phyloP scores from a whole-genome alignment of 2,797 vertebrate species.

The Pseudochromis fuscus region DNA sequence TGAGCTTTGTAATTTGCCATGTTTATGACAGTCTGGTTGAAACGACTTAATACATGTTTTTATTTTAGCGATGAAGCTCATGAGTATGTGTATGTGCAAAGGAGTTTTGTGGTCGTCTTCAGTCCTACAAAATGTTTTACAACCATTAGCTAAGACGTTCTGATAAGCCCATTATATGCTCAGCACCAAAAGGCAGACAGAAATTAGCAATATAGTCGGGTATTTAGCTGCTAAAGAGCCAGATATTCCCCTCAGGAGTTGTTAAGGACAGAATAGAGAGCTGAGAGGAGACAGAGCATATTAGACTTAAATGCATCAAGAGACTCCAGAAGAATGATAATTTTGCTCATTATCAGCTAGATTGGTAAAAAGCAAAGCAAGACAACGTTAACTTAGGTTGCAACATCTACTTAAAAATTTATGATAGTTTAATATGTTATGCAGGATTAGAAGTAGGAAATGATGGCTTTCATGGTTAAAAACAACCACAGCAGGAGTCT shows the following conservation, averaged over 20 bases:
- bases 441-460: background rate
- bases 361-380: background rate
- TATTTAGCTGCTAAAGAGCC: slow-evolving; percentile 17
- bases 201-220: slow-evolving; percentile 2
- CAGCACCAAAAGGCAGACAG: slow-evolving; percentile 14
- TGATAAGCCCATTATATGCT: slow-evolving; percentile 8
- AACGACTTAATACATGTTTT: background rate
- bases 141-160: background rate
- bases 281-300: slow-evolving; percentile 9
- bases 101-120: background rate
- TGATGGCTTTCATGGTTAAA: background rate
- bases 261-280: slow-evolving; percentile 20
- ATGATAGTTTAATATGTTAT: background rate
- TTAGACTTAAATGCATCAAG: background rate
- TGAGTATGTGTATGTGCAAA: background rate
- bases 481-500: background rate
- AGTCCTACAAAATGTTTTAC: background rate
- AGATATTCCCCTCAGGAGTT: slow-evolving; percentile 20
- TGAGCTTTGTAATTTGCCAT: background rate
- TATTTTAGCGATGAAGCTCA: slow-evolving; percentile 2
- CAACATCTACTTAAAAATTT: background rate
- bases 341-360: background rate
- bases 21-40: background rate
- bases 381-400: no score
- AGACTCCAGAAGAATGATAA: background rate